Percentiles rank a stretch among this genome's conserved stretches.
Evolutionary conservation across 2,113 vertebrate genomes (phyloP).

Genomic region (Rhea americana): DNA sequence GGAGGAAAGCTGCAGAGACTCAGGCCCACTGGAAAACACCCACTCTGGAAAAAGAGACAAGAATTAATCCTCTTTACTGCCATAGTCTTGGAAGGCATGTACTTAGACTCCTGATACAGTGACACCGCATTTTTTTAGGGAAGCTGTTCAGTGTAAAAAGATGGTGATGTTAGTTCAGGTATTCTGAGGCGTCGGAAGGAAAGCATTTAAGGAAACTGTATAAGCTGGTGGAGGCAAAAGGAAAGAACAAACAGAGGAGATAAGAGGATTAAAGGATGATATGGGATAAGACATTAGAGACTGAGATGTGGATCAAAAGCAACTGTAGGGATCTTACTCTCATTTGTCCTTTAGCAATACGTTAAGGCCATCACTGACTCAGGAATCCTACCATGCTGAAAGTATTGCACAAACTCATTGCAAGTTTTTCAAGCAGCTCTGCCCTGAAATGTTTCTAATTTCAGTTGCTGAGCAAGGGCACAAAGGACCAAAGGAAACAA

Average conservation of each 20-base stretch:
- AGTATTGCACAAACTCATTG: slow-evolving; percentile 35
- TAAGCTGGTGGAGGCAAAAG: neutral
- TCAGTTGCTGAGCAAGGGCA: slow-evolving; percentile 57
- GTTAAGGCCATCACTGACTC: neutral
- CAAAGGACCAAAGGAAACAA: slow-evolving; percentile 48
- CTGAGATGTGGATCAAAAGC: slow-evolving; percentile 16
- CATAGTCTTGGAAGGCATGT: neutral
- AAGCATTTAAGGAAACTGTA: neutral
- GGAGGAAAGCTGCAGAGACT: neutral
- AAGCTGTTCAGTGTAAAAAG: neutral
- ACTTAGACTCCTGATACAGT: neutral
- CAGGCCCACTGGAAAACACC: neutral
- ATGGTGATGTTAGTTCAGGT: neutral
- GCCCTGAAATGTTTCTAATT: slow-evolving; percentile 6
- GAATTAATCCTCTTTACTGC: neutral
- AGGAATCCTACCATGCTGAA: slow-evolving; percentile 23
- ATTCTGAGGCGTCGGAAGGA: neutral
- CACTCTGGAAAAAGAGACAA: neutral
- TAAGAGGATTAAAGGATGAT: neutral
- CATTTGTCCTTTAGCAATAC: slow-evolving; percentile 38
- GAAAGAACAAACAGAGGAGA: neutral
- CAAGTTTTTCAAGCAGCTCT: slow-evolving; percentile 46
- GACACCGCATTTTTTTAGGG: neutral
- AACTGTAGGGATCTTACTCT: slow-evolving; percentile 6
- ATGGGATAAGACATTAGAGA: neutral